phyloP scores from a whole-genome alignment of 2,113 vertebrate species.

The Speoplatyrhinus poulsoni region DNA sequence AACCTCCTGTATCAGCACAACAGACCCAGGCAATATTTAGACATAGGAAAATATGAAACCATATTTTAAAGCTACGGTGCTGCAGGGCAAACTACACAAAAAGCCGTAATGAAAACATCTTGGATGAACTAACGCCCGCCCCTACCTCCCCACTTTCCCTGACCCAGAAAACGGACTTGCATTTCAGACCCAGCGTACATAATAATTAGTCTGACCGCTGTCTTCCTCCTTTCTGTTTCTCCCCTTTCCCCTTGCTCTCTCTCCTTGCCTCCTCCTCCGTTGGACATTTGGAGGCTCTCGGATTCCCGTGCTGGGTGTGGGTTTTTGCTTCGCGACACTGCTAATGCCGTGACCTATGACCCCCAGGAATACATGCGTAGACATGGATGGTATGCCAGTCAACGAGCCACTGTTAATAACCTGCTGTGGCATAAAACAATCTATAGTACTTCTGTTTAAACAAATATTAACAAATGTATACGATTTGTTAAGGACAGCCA shows the following conservation, averaged over 20 bases:
- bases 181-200: constrained; percentile 63
- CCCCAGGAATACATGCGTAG: not conserved
- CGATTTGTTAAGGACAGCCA: no score
- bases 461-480: no score
- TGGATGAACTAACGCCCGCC: constrained; percentile 18
- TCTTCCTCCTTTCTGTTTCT: constrained; percentile 66
- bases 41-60: constrained; percentile 59
- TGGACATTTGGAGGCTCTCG: constrained; percentile 50
- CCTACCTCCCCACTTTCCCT: not conserved
- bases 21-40: constrained; percentile 58
- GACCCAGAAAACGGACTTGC: constrained; percentile 39
- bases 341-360: not conserved
- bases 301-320: constrained; percentile 44
- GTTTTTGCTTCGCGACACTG: constrained; percentile 14
- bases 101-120: constrained; percentile 58
- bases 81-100: constrained; percentile 44
- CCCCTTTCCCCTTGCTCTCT: constrained; percentile 44
- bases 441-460: no score
- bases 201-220: constrained; percentile 72
- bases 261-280: constrained; percentile 42
- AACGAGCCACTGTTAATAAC: no score
- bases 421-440: no score
- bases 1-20: constrained; percentile 67
- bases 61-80: constrained; percentile 47
- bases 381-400: no score